Evolutionary conservation across 2,113 vertebrate genomes (phyloP).

Genomic region (Argyrosomus japonicus): DNA sequence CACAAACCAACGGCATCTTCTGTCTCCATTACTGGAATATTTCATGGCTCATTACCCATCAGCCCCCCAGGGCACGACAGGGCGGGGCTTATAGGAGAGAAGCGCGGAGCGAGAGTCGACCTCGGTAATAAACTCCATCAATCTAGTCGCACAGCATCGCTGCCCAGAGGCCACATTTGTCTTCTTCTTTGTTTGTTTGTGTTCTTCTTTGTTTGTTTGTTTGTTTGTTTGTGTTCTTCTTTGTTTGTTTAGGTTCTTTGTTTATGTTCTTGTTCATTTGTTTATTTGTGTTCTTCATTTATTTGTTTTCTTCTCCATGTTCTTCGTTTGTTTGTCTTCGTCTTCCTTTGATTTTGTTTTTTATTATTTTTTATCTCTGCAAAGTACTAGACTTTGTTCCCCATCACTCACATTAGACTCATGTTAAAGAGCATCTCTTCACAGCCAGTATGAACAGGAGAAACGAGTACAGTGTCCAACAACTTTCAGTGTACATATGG

Average conservation of each 20-base stretch:
- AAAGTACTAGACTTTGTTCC: no score
- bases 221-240: background rate
- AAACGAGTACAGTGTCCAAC: no score
- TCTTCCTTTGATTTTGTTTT: no score
- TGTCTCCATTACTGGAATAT: constrained; percentile 68
- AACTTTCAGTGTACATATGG: no score
- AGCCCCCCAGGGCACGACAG: constrained; percentile 34
- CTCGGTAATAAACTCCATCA: constrained; percentile 57
- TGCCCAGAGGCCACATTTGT: constrained; percentile 5
- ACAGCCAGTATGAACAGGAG: no score
- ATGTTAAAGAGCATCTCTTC: no score
- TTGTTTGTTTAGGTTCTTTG: background rate
- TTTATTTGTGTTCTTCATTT: constrained; percentile 12
- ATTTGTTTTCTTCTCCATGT: no score
- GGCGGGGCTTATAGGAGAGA: constrained; percentile 38
- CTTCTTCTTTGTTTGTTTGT: background rate
- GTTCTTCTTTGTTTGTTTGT: constrained; percentile 4
- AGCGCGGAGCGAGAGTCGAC: constrained; percentile 6
- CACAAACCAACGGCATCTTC: constrained; percentile 24
- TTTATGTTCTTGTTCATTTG: background rate
- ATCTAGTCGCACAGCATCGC: constrained; percentile 35
- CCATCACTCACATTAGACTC: no score
- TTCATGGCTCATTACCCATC: constrained; percentile 66
- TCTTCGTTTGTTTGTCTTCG: no score
- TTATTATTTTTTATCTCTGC: no score